Evolutionary conservation across 2,113 vertebrate genomes (phyloP).

Genomic region (Manacus vitellinus): DNA sequence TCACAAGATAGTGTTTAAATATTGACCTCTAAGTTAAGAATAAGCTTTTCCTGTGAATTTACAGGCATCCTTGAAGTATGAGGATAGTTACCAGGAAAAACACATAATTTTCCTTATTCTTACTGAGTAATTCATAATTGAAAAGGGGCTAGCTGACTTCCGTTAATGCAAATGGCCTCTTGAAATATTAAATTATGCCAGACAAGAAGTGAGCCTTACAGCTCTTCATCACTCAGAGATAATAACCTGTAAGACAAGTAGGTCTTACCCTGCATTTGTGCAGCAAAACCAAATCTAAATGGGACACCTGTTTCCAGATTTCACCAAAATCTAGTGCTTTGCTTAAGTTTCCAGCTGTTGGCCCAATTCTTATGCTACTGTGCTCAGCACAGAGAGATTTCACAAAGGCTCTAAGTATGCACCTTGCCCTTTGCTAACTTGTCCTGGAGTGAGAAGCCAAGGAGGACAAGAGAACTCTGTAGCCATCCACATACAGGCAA

Average conservation of each 20-base stretch:
- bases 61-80: not conserved
- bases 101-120: constrained; percentile 34
- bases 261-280: not conserved
- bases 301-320: not conserved
- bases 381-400: not conserved
- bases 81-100: constrained; percentile 22
- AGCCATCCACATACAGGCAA: rapidly evolving
- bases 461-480: not conserved
- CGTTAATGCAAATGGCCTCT: constrained; percentile 49
- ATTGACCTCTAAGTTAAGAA: not conserved
- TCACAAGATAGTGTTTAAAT: not conserved
- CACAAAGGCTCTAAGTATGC: not conserved
- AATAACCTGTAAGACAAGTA: constrained; percentile 38
- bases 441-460: rapidly evolving
- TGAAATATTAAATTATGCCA: constrained; percentile 59
- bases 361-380: not conserved
- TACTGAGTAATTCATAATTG: constrained; percentile 30
- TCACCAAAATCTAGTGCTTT: not conserved
- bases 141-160: constrained; percentile 48
- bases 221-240: constrained; percentile 52
- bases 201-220: constrained; percentile 52
- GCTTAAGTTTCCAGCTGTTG: not conserved
- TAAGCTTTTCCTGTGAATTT: not conserved
- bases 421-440: not conserved
- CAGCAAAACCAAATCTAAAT: not conserved